Base-by-base conservation (phyloP, 2,888 invertebrate species). In the Metacarcinus magister region DNA sequence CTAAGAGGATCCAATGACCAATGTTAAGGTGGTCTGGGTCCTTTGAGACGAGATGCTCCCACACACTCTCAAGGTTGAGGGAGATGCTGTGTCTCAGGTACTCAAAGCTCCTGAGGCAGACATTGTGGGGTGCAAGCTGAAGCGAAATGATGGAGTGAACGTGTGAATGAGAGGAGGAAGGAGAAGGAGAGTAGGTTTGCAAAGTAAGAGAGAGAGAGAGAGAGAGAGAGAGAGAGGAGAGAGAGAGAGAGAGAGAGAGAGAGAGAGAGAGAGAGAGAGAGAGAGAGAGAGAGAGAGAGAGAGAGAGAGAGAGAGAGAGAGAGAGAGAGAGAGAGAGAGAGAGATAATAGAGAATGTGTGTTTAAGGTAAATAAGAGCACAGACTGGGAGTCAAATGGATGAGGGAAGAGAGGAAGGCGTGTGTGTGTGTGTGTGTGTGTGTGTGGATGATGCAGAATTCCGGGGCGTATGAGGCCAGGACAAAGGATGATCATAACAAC, bases 181-280 rank as follows among this genome's bases (percentile, higher is more conserved):
- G 75, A n/a, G 75, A n/a, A 8, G n/a, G 75, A 75, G n/a, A 75
- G 75, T 5, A 8, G 48, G 48, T 48, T 8, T 5, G n/a, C 23
- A 75, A n/a, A 75, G 60, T 23, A n/a, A n/a, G 75, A 75, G n/a
- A 75, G 75, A 60, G 60, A 60, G 60, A 75, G 75, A 75, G 23
- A 75, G 75, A 60, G 75, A n/a, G 67, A n/a, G 19, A 67, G 67
- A 67, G 23, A 67, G 67, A 2, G 10, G 46, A 60, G 16, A 60
- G 13, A 60, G 60, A 46, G 16, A 16, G 60, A 19, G 2, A 60
- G 60, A 60, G 8, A 16, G 60, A 19, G 7, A 60, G 60, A 60
- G 13, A 60, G 60, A 60, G 5, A 60, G 7, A 60, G 8, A 19
- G 60, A 19, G 7, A 60, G 60, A 60, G 13, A 60, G 60, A 19